Conservation (phyloP, 2,888 invertebrate species). For the Erpobdella octoculata region DNA sequence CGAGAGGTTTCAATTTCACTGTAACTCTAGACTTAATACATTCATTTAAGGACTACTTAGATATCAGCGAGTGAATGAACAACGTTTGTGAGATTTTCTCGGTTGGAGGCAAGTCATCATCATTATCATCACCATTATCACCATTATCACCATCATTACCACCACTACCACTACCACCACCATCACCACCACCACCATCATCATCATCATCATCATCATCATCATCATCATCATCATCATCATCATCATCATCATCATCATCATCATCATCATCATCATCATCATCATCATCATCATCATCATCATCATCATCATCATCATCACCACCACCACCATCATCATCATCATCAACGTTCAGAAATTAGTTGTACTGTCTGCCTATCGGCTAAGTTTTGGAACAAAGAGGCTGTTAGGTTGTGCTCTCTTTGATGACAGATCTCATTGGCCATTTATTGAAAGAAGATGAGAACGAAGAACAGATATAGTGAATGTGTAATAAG, state of each 20-base stretch:
- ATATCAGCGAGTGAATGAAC: not conserved
- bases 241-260: not conserved
- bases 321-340: not conserved
- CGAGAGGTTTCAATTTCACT: not conserved
- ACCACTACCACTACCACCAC: not conserved
- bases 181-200: not conserved
- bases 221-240: conserved; percentile 1
- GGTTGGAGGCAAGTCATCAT: not conserved
- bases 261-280: not conserved
- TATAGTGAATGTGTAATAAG: no score
- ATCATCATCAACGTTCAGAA: not conserved
- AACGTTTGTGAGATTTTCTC: not conserved
- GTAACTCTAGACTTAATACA: not conserved
- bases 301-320: not conserved
- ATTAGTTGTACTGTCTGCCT: no score
- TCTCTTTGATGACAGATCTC: no score
- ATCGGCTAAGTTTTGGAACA: no score
- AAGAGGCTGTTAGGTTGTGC: no score
- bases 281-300: not conserved
- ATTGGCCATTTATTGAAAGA: no score
- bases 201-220: conserved; percentile 2
- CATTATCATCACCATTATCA: not conserved
- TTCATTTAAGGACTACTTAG: not conserved
- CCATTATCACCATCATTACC: not conserved
- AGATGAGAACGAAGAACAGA: no score